Conservation (phyloP, 2,797 vertebrate species). For the Amphiprion clarkii region DNA sequence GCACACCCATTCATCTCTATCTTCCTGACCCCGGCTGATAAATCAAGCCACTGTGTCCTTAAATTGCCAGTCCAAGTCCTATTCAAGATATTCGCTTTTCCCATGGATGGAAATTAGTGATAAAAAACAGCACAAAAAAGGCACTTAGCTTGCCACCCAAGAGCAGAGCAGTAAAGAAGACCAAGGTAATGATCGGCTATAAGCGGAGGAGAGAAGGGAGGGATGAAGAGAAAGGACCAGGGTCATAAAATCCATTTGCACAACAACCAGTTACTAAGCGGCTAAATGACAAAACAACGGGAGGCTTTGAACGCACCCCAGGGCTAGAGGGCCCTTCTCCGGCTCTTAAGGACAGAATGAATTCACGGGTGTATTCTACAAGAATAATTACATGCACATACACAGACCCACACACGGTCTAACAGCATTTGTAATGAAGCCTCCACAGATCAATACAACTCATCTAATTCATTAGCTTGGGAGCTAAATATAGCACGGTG, state of each 20-base stretch:
- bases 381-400: slow-evolving; percentile 51
- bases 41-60: slow-evolving; percentile 76
- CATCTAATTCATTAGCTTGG: slow-evolving; percentile 75
- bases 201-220: slow-evolving; percentile 51
- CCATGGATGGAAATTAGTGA: slow-evolving; percentile 73
- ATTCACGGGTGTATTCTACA: slow-evolving; percentile 48
- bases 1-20: slow-evolving; percentile 73
- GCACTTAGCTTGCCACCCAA: slow-evolving; percentile 77
- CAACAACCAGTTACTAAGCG: slow-evolving; percentile 78
- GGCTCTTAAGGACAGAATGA: slow-evolving; percentile 37
- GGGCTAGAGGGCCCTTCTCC: slow-evolving; percentile 50
- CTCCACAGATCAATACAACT: slow-evolving; percentile 78
- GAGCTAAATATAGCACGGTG: slow-evolving; percentile 69
- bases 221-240: slow-evolving; percentile 64
- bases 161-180: slow-evolving; percentile 73
- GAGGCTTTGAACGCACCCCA: slow-evolving; percentile 59
- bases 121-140: slow-evolving; percentile 74
- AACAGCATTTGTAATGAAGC: slow-evolving; percentile 72
- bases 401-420: slow-evolving; percentile 30
- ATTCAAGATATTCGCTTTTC: slow-evolving; percentile 72
- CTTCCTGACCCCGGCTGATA: slow-evolving; percentile 71
- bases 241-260: slow-evolving; percentile 81
- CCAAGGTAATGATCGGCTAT: slow-evolving; percentile 65
- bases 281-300: slow-evolving; percentile 77
- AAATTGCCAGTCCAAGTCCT: slow-evolving; percentile 57